Percentiles rank a stretch among this genome's conserved stretches.
These are phyloP conservation scores for Agonopterix arenella DNA, from an alignment of 2,888 invertebrate species.

Conservation along the genomic window DNA sequence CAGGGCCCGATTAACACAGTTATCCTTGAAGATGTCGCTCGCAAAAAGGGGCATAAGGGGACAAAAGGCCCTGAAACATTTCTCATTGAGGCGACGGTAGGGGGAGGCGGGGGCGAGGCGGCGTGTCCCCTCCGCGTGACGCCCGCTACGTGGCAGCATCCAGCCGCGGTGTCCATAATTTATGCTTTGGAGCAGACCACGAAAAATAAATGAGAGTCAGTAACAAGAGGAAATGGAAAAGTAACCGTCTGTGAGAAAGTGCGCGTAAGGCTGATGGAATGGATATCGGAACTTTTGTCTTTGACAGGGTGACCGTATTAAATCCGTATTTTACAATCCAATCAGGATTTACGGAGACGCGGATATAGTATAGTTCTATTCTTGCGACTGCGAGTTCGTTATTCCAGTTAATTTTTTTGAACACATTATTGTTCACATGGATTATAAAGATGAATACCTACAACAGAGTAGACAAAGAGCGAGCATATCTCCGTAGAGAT, in stretches of 20 bases:
- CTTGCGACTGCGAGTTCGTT: too few species aligned
- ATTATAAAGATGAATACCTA: too few species aligned
- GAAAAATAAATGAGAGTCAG: slow-evolving; percentile 65
- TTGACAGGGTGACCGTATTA: not conserved
- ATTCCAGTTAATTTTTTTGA: too few species aligned
- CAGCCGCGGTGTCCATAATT: slow-evolving; percentile 68
- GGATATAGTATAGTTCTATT: too few species aligned
- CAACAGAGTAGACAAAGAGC: too few species aligned
- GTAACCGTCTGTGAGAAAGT: slow-evolving; percentile 22
- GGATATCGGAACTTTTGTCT: not conserved
- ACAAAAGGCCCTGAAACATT: slow-evolving; percentile 69
- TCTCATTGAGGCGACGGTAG: slow-evolving; percentile 54
- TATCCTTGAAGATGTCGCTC: slow-evolving; percentile 71
- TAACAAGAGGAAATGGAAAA: slow-evolving; percentile 53
- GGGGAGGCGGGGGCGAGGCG: slow-evolving; percentile 22
- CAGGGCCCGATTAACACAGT: slow-evolving; percentile 67
- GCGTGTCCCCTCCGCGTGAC: slow-evolving; percentile 15
- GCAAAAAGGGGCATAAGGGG: slow-evolving; percentile 66
- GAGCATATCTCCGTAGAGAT: too few species aligned
- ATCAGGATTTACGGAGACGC: too few species aligned
- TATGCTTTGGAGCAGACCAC: slow-evolving; percentile 65
- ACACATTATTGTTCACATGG: too few species aligned
- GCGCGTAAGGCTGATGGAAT: not conserved
- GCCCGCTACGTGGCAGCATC: slow-evolving; percentile 48
- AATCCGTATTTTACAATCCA: too few species aligned